Evolutionary conservation across 2,888 invertebrate genomes (phyloP).

Genomic region (Meta bourneti): DNA sequence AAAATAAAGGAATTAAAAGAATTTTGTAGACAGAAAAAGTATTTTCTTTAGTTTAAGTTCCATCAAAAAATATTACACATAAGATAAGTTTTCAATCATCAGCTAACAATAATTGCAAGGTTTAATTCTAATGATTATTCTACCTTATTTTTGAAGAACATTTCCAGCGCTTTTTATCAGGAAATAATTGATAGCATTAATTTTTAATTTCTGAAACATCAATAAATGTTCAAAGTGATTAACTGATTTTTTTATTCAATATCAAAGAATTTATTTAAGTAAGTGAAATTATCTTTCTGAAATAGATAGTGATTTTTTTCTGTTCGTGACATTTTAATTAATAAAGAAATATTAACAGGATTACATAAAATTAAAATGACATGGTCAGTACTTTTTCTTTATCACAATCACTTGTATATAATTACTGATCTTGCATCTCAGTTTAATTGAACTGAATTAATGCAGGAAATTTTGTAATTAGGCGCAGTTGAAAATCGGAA

Average conservation of each 20-base stretch:
- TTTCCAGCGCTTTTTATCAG: conserved; percentile 2
- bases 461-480: conserved; percentile 21
- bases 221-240: conserved; percentile 40
- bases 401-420: neutral
- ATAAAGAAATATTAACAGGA: conserved; percentile 39
- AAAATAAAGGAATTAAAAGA: no score
- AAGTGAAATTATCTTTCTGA: conserved; percentile 8
- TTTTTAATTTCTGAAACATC: conserved; percentile 43
- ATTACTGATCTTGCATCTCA: conserved; percentile 14
- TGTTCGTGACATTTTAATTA: conserved; percentile 8
- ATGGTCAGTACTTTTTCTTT: conserved; percentile 25
- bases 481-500: neutral
- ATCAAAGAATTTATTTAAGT: conserved; percentile 13
- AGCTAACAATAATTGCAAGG: neutral
- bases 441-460: conserved; percentile 28
- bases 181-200: conserved; percentile 45
- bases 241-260: conserved; percentile 40
- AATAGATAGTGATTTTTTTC: neutral
- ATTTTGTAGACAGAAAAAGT: no score
- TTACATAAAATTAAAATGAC: conserved; percentile 17
- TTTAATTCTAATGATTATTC: neutral
- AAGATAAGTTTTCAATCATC: neutral
- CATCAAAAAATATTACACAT: neutral
- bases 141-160: neutral
- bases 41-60: neutral